Evolutionary conservation across 2,888 invertebrate species (phyloP).

Genomic region (Xestia xanthographa): DNA sequence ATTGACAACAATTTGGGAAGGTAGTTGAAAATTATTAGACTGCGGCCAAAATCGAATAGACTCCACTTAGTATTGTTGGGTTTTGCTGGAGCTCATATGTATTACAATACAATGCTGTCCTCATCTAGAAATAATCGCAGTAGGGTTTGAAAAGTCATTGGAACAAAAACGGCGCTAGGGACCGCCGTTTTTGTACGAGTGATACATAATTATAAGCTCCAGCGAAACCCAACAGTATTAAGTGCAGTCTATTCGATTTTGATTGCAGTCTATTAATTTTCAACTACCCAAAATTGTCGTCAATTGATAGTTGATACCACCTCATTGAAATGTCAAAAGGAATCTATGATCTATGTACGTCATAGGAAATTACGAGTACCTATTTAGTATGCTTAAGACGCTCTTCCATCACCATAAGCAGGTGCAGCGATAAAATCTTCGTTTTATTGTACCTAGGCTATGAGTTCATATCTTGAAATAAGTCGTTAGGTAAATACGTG

Average conservation of each 20-base stretch:
- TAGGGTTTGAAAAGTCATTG: background rate
- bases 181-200: too few species aligned
- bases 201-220: too few species aligned
- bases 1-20: background rate
- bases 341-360: too few species aligned
- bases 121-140: background rate
- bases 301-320: too few species aligned
- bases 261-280: too few species aligned
- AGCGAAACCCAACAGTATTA: too few species aligned
- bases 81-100: background rate
- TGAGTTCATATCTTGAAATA: constrained; percentile 46
- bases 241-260: too few species aligned
- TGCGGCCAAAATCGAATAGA: background rate
- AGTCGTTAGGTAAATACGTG: constrained; percentile 21
- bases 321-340: too few species aligned
- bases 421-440: constrained; percentile 15
- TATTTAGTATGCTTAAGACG: constrained; percentile 42
- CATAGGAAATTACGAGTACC: constrained; percentile 31
- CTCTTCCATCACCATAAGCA: constrained; percentile 15
- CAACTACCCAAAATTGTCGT: too few species aligned
- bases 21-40: background rate
- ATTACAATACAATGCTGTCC: background rate
- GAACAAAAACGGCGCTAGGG: background rate
- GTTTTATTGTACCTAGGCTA: constrained; percentile 40
- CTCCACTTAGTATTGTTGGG: background rate